Conservation (phyloP, 2,888 invertebrate species). For the Cheilosia urbana region DNA sequence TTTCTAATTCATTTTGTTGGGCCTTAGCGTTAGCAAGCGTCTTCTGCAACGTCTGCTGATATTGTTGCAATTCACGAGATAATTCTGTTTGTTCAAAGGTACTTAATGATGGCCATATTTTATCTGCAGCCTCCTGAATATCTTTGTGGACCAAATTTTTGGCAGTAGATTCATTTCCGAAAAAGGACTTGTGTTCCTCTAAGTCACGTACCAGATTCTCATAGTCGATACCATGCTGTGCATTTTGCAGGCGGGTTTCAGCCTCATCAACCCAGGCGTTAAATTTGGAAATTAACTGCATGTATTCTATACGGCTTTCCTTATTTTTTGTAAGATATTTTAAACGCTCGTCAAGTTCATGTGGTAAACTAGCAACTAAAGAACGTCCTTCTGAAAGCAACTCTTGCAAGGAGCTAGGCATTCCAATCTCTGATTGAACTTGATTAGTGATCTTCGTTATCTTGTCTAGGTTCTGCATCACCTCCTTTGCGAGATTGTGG, state of each 20-base stretch:
- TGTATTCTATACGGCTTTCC: slow-evolving; percentile 90
- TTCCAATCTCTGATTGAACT: slow-evolving; percentile 89
- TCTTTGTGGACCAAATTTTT: slow-evolving; percentile 92
- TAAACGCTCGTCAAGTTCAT: slow-evolving; percentile 91
- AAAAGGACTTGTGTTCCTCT: slow-evolving; percentile 94
- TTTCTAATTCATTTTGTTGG: slow-evolving; percentile 91
- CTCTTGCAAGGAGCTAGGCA: slow-evolving; percentile 92
- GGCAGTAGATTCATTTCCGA: slow-evolving; percentile 90
- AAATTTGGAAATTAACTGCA: slow-evolving; percentile 90
- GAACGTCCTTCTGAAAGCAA: slow-evolving; percentile 94
- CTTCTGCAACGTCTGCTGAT: slow-evolving; percentile 92
- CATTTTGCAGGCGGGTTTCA: slow-evolving; percentile 89
- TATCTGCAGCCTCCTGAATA: slow-evolving; percentile 93
- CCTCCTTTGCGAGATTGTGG: slow-evolving; percentile 87
- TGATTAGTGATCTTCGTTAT: slow-evolving; percentile 89
- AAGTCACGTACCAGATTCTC: slow-evolving; percentile 92
- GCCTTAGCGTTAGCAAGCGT: slow-evolving; percentile 93
- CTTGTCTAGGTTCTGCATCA: slow-evolving; percentile 89
- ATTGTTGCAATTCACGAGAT: slow-evolving; percentile 91
- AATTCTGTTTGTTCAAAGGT: slow-evolving; percentile 92
- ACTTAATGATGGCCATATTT: slow-evolving; percentile 93
- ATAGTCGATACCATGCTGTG: slow-evolving; percentile 94
- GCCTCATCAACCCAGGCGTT: slow-evolving; percentile 94
- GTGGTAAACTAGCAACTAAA: slow-evolving; percentile 90
- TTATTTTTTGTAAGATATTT: slow-evolving; percentile 92